Conservation (phyloP, 2,888 invertebrate species). For the Cheilosia scutellata region DNA sequence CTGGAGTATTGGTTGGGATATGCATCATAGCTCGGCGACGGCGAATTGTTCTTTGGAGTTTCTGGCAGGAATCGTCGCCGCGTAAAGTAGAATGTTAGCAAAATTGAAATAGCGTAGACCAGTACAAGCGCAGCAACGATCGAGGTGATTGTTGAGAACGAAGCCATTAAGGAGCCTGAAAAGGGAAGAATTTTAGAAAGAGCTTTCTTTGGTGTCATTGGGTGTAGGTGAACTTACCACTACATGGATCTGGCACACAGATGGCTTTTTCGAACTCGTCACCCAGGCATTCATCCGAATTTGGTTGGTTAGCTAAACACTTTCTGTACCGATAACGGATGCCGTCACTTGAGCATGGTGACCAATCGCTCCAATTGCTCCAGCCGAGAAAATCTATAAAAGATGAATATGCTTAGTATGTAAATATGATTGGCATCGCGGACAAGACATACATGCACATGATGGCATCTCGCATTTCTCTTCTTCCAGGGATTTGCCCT, state of each 20-base stretch:
- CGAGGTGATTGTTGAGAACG: conserved; percentile 78
- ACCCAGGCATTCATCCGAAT: conserved; percentile 88
- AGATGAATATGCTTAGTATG: not conserved
- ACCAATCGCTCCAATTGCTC: conserved; percentile 91
- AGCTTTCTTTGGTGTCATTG: not conserved
- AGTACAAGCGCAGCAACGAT: conserved; percentile 84
- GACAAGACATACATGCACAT: conserved; percentile 86
- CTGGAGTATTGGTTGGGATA: conserved; percentile 94
- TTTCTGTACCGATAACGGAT: conserved; percentile 89
- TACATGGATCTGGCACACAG: conserved; percentile 85
- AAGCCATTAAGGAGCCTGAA: conserved; percentile 79
- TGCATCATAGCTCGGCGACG: conserved; percentile 92
- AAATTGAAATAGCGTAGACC: conserved; percentile 84
- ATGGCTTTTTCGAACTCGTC: conserved; percentile 88
- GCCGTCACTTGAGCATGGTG: conserved; percentile 87
- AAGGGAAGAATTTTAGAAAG: not conserved
- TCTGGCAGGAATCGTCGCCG: conserved; percentile 84
- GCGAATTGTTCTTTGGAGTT: conserved; percentile 86
- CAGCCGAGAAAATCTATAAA: conserved; percentile 88
- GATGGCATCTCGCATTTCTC: conserved; percentile 89
- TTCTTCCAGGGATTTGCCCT: conserved; percentile 87
- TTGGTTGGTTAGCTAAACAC: conserved; percentile 86
- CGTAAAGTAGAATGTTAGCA: conserved; percentile 82
- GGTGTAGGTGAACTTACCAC: conserved; percentile 77
- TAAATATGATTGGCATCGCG: not conserved